These are phyloP conservation scores for Emydura subglobosa DNA, from an alignment of 2,113 vertebrate genomes.

Conservation along the genomic window DNA sequence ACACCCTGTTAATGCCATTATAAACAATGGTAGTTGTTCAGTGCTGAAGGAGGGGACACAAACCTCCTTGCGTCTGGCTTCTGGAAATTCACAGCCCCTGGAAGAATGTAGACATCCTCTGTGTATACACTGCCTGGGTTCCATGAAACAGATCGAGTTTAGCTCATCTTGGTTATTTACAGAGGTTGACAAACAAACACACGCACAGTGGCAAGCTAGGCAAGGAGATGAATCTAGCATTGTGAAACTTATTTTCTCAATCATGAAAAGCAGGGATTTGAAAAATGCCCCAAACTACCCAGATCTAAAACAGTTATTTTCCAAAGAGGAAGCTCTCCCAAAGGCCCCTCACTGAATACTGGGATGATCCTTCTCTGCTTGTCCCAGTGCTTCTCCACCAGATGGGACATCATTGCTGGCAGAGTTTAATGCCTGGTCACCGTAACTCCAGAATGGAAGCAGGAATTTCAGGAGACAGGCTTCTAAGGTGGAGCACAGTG, in stretches of 20 bases:
- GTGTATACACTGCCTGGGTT: neutral
- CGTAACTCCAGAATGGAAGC: neutral
- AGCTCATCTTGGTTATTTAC: neutral
- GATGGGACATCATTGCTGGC: neutral
- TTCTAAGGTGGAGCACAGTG: neutral
- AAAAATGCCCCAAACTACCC: neutral
- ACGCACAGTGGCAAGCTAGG: neutral
- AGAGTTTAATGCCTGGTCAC: neutral
- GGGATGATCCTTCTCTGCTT: neutral
- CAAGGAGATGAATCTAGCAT: neutral
- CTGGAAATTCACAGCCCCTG: neutral
- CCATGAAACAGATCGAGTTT: neutral
- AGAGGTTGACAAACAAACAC: neutral
- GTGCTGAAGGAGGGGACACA: neutral
- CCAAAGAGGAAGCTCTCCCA: neutral
- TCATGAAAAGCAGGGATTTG: neutral
- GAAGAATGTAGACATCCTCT: neutral
- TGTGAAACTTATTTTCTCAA: neutral
- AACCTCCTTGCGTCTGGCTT: neutral
- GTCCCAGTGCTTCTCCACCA: neutral
- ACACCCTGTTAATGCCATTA: neutral
- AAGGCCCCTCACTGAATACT: neutral
- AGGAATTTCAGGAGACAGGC: too few species aligned
- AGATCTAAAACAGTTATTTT: neutral
- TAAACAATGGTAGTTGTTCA: neutral